A percentile compares a stretch with the other conserved stretches of the same genome.
phyloP scores from a whole-genome alignment of 1,140 invertebrate species.

The Coptotermes formosanus region DNA sequence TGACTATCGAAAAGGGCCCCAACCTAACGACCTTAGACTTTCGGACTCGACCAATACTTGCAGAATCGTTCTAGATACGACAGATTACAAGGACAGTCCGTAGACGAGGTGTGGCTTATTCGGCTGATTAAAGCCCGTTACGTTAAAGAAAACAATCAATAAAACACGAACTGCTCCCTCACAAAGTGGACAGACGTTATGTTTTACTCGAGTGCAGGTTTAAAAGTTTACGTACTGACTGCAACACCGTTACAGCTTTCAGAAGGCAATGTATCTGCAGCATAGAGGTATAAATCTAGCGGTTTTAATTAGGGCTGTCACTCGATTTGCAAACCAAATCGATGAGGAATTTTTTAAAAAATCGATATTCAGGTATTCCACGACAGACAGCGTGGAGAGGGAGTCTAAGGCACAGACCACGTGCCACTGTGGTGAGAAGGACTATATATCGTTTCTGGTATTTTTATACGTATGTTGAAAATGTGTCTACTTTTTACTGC shows the following conservation, averaged over 20 bases:
- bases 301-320: neutral
- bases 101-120: too few species aligned
- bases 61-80: too few species aligned
- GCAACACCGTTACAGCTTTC: neutral
- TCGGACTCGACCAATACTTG: too few species aligned
- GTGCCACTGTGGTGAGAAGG: too few species aligned
- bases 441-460: neutral
- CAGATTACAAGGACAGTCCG: too few species aligned
- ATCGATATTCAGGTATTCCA: neutral
- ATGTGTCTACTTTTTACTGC: conserved; percentile 13
- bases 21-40: too few species aligned
- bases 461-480: neutral
- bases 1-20: too few species aligned
- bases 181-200: too few species aligned
- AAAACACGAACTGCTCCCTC: too few species aligned
- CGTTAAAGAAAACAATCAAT: too few species aligned
- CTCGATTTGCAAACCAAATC: neutral
- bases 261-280: neutral
- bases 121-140: too few species aligned
- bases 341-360: neutral
- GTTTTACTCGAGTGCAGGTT: neutral
- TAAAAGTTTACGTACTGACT: neutral
- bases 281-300: neutral
- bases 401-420: too few species aligned
- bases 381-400: neutral